A percentile compares a stretch with the other conserved stretches of the same genome.
phyloP scores from a whole-genome alignment of 2,888 invertebrate species.

The Sabatieria punctata region DNA sequence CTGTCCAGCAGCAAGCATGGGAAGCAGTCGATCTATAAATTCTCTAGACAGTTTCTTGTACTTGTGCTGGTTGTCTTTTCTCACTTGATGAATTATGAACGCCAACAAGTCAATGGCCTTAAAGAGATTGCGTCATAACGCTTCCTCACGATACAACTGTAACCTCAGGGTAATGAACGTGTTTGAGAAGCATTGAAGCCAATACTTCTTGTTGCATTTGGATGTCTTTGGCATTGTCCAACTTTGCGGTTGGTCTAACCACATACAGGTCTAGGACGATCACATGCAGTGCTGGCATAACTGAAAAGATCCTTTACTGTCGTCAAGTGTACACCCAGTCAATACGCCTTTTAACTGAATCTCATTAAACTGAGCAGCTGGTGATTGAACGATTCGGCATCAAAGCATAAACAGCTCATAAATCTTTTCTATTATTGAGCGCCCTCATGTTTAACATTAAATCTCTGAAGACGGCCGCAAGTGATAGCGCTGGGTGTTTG shows the following conservation, averaged over 20 bases:
- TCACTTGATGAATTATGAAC: constrained; percentile 51
- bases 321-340: no score
- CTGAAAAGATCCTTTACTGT: constrained; percentile 26
- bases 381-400: no score
- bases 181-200: constrained; percentile 53
- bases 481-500: no score
- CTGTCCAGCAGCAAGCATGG: constrained; percentile 28
- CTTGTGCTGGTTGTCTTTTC: constrained; percentile 50
- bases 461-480: no score
- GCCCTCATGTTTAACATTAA: no score
- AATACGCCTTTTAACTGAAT: no score
- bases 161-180: constrained; percentile 43
- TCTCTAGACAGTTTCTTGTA: constrained; percentile 61
- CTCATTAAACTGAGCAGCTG: no score
- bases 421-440: no score
- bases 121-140: no score
- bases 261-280: constrained; percentile 65
- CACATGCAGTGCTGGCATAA: constrained; percentile 54
- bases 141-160: no score
- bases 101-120: constrained; percentile 46
- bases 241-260: constrained; percentile 30
- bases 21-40: constrained; percentile 52
- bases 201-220: constrained; percentile 64
- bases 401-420: no score
- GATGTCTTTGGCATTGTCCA: constrained; percentile 45